Percentiles rank a stretch among this genome's conserved stretches.
phyloP scores from a whole-genome alignment of 2,888 invertebrate genomes.

The Adela reaumurella region DNA sequence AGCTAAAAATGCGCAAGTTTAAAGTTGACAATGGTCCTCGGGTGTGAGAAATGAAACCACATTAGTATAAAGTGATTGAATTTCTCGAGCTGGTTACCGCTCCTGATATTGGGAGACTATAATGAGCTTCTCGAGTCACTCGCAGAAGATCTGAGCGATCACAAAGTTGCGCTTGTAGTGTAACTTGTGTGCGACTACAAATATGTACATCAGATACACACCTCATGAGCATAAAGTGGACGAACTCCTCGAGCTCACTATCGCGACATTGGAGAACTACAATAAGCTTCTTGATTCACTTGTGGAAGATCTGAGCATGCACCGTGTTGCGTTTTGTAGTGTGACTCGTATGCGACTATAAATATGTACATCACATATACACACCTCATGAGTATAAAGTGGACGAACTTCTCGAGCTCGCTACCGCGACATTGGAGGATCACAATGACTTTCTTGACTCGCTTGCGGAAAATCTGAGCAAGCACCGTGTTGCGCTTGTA shows the following conservation, averaged over 20 bases:
- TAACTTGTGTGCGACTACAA: constrained; percentile 23
- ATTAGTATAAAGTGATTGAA: constrained; percentile 32
- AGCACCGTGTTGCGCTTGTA: constrained; percentile 29
- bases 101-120: constrained; percentile 29
- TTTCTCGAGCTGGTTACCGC: constrained; percentile 23
- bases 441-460: constrained; percentile 25
- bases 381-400: constrained; percentile 34
- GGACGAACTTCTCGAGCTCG: constrained; percentile 30
- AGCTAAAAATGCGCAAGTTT: no score
- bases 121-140: constrained; percentile 24
- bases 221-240: constrained; percentile 32
- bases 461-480: constrained; percentile 28
- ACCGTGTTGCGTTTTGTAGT: constrained; percentile 26
- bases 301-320: constrained; percentile 30
- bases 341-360: constrained; percentile 22
- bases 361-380: no score
- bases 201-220: constrained; percentile 29
- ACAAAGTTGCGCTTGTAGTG: constrained; percentile 24
- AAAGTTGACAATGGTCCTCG: no score
- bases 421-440: constrained; percentile 26
- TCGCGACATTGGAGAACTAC: constrained; percentile 27
- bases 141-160: constrained; percentile 30
- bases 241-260: constrained; percentile 28
- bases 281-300: constrained; percentile 24
- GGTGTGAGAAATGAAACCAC: no score